Evolutionary conservation across 2,113 vertebrate genomes (phyloP), one percentile per base, ranked within the genome.

Genomic region (Hypanus sabinus): DNA sequence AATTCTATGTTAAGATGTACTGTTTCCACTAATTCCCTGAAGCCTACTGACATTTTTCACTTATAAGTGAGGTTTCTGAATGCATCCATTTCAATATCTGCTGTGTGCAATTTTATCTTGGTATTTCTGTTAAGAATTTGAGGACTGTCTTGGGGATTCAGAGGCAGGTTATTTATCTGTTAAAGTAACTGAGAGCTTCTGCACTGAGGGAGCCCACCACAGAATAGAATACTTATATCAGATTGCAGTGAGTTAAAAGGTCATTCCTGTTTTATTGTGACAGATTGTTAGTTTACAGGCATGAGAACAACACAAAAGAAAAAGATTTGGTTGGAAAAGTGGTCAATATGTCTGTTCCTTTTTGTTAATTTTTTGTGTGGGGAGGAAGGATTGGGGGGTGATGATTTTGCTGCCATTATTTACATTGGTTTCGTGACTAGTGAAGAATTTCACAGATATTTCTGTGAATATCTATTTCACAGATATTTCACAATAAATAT

Each of bases 51-150:
- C 46, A 55, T 55, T 27, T 10, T 57, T 85, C 46, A 85, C 5
- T 55, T n/a, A n/a, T n/a, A n/a, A n/a, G n/a, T 85, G 81, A 57
- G 81, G 57, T 85, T 85, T 85, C 38, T 83, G 80, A 83, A 55
- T 83, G 22, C 46, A 8, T 24, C 36, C 18, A 27, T 85, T 55
- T 85, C 57, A 85, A 27, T 30, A 30, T 0, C 0, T 27, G 8
- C 22, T 85, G 46, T 55, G 38, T 46, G 38, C 36, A 46, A 22
- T 5, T 46, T 46, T 76, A 6, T 46, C 46, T 81, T 81, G 38
- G 79, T 22, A 38, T 46, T 55, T 38, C 33, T 81, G 18, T 81
- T 46, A 22, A 46, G 18, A 46, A 3, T 80, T 16, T 81, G 79
- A 22, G 79, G 38, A 38, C 81, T 57, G 81, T 57, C 55, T 3